phyloP scores from a whole-genome alignment of 1,140 invertebrate genomes.

The Calephelis virginiensis region DNA sequence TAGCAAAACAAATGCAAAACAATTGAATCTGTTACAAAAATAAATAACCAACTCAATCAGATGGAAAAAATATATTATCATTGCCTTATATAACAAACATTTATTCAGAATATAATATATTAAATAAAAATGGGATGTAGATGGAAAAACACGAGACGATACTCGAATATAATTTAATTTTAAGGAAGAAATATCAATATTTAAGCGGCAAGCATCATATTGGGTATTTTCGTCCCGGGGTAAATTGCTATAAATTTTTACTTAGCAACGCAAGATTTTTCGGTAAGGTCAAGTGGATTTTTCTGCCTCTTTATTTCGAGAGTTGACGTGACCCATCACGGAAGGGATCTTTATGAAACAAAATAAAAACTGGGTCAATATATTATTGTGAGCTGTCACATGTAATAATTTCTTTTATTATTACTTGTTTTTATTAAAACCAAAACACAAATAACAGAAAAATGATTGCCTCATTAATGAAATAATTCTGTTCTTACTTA shows the following conservation, averaged over 20 bases:
- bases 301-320: slow-evolving; percentile 37
- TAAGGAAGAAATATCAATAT: slow-evolving; percentile 38
- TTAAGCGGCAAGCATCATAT: slow-evolving; percentile 37
- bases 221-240: slow-evolving; percentile 32
- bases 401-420: too few relatives aligned
- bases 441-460: too few relatives aligned
- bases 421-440: too few relatives aligned
- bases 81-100: neutral
- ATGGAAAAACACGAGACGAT: neutral
- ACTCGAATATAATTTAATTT: slow-evolving; percentile 32
- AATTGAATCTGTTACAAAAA: too few relatives aligned
- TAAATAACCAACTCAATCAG: too few relatives aligned
- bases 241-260: slow-evolving; percentile 38
- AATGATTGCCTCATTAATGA: too few relatives aligned
- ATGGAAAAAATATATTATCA: neutral
- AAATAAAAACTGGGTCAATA: slow-evolving; percentile 23
- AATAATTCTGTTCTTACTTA: too few relatives aligned
- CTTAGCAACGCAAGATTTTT: slow-evolving; percentile 36
- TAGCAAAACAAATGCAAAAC: too few relatives aligned
- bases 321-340: slow-evolving; percentile 43
- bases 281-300: slow-evolving; percentile 31
- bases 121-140: too few relatives aligned
- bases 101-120: neutral
- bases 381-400: neutral
- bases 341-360: slow-evolving; percentile 26